phyloP scores from a whole-genome alignment of 2,797 vertebrate species.

The Gouania willdenowi region DNA sequence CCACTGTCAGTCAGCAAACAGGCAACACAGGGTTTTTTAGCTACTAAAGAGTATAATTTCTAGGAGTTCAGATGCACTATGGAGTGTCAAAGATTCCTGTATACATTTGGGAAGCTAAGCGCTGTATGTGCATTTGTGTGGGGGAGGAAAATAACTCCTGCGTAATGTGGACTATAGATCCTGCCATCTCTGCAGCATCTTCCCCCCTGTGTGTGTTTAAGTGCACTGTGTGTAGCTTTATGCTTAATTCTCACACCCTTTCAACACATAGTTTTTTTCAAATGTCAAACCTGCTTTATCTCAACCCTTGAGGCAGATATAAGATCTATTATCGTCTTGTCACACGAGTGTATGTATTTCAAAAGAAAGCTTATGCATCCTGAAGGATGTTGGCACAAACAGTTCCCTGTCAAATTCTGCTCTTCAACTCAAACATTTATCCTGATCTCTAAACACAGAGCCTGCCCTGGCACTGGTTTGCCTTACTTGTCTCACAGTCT shows the following conservation, averaged over 20 bases:
- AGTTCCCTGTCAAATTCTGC: background rate
- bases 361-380: background rate
- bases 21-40: no score
- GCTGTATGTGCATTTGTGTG: slow-evolving; percentile 2
- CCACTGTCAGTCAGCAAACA: no score
- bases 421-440: slow-evolving; percentile 7
- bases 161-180: slow-evolving; percentile 11
- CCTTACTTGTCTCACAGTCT: no score
- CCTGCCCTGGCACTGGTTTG: background rate
- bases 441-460: background rate
- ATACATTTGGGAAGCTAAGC: background rate
- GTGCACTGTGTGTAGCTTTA: background rate
- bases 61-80: no score
- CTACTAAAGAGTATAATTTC: no score
- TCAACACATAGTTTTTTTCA: slow-evolving; percentile 22
- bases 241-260: slow-evolving; percentile 2
- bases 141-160: slow-evolving; percentile 18
- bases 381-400: background rate
- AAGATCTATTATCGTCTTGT: slow-evolving; percentile 1
- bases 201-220: background rate
- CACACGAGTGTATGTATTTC: slow-evolving; percentile 1
- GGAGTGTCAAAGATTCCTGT: no score
- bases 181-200: slow-evolving; percentile 2
- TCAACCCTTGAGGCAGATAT: slow-evolving; percentile 11
- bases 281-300: slow-evolving; percentile 44